Conservation (phyloP, 1,140 invertebrate genomes). For the Hydropsyche tenuis region DNA sequence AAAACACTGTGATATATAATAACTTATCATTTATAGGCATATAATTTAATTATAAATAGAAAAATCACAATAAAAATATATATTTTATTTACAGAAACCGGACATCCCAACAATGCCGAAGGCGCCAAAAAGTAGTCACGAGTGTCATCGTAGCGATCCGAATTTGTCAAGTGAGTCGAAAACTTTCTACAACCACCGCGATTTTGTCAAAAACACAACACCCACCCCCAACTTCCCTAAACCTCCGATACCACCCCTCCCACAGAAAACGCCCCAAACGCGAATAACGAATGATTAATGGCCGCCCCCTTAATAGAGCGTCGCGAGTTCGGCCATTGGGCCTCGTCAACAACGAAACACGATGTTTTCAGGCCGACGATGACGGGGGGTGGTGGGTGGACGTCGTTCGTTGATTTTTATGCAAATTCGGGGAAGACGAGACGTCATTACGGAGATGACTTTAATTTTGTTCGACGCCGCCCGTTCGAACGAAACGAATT, state of each 20-base stretch:
- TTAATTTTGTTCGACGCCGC: slow-evolving; percentile 6
- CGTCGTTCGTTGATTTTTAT: neutral
- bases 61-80: too few species aligned
- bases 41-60: too few species aligned
- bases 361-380: neutral
- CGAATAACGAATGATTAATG: slow-evolving; percentile 32
- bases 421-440: neutral
- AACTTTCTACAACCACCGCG: slow-evolving; percentile 7
- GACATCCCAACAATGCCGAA: slow-evolving; percentile 24
- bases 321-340: neutral
- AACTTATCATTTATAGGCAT: too few species aligned
- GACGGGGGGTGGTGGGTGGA: neutral
- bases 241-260: too few species aligned
- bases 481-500: slow-evolving; percentile 15
- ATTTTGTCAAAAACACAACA: slow-evolving; percentile 11
- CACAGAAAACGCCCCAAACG: slow-evolving; percentile 8
- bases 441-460: slow-evolving; percentile 16
- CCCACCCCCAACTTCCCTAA: too few species aligned
- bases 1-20: too few species aligned
- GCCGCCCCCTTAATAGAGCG: slow-evolving; percentile 17
- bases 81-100: slow-evolving; percentile 7
- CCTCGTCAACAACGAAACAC: slow-evolving; percentile 22
- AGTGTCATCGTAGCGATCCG: neutral
- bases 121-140: neutral
- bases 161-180: slow-evolving; percentile 31